Base-by-base conservation (phyloP, 2,888 invertebrate genomes). In the Orthonychiurus folsomi region DNA sequence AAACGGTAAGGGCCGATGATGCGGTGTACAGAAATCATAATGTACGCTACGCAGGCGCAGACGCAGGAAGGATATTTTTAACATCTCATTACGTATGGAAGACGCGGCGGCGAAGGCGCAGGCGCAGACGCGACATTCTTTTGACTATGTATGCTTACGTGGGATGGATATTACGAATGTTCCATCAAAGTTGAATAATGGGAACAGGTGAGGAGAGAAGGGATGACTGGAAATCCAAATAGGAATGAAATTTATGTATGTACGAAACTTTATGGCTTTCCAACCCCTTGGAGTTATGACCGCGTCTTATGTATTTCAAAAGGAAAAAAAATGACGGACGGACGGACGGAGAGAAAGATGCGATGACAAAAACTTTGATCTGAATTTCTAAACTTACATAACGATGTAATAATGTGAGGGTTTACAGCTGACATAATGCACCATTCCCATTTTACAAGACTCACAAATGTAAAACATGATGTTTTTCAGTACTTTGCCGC, bases 391-490 rank as follows among this genome's bases (percentile, higher is more conserved):
- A 37, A 37, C 37, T 37, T 37, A 37, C 37, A 37, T 37, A 37
- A 15, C 37, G 37, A 37, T 37, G 5, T 37, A 9, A 53, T 53
- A 53, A 53, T 24, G 23, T 20, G 53, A 15, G 53, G 21, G 53
- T n/a, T n/a, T n/a, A n/a, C n/a, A n/a, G n/a, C n/a, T n/a, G n/a
- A n/a, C n/a, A n/a, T n/a, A n/a, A n/a, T n/a, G n/a, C n/a, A n/a
- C n/a, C n/a, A n/a, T n/a, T n/a, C n/a, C n/a, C n/a, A n/a, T n/a
- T n/a, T n/a, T n/a, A n/a, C n/a, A n/a, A n/a, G n/a, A n/a, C n/a
- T n/a, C n/a, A n/a, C n/a, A 21, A 53, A 53, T 23, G 21, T 21
- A 53, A 23, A 23, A 53, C 53, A 53, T 37, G 37, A 37, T 37
- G 37, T 37, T 37, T 37, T 37, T 37, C 15, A 37, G 15, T 15